phyloP scores from a whole-genome alignment of 1,140 invertebrate species.

The Drosophila obscura region DNA sequence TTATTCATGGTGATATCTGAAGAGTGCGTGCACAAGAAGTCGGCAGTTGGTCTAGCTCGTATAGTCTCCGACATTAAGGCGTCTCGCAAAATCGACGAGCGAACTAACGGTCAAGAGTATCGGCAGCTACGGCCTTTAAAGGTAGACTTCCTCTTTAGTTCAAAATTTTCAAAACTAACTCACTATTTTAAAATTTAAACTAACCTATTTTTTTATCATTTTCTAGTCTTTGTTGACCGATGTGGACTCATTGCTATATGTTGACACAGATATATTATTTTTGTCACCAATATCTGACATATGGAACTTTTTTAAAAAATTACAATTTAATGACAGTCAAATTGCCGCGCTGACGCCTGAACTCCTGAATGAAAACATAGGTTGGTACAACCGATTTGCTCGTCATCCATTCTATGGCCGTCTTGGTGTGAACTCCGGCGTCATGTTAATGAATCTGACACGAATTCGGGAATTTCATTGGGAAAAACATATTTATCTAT shows the following conservation, averaged over 20 bases:
- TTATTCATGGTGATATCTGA: no score
- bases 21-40: no score
- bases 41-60: no score
- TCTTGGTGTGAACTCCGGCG: constrained; percentile 97
- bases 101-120: no score
- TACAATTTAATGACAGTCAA: constrained; percentile 94
- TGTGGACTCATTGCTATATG: constrained; percentile 94
- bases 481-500: constrained; percentile 93
- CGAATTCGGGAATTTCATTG: constrained; percentile 94
- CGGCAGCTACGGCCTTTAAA: no score
- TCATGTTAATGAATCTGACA: constrained; percentile 98
- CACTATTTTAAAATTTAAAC: no score
- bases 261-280: constrained; percentile 96
- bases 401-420: constrained; percentile 96
- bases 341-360: constrained; percentile 94
- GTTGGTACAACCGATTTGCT: constrained; percentile 98
- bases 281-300: constrained; percentile 91
- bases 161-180: no score
- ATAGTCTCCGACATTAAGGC: no score
- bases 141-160: no score
- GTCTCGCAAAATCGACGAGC: no score
- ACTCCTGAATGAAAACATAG: constrained; percentile 94
- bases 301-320: constrained; percentile 92
- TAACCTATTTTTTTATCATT: not conserved
- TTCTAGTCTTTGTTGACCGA: constrained; percentile 56